A percentile compares a stretch with the other conserved stretches of the same genome.
phyloP scores from a whole-genome alignment of 2,113 vertebrate species.

The Eidolon helvum region DNA sequence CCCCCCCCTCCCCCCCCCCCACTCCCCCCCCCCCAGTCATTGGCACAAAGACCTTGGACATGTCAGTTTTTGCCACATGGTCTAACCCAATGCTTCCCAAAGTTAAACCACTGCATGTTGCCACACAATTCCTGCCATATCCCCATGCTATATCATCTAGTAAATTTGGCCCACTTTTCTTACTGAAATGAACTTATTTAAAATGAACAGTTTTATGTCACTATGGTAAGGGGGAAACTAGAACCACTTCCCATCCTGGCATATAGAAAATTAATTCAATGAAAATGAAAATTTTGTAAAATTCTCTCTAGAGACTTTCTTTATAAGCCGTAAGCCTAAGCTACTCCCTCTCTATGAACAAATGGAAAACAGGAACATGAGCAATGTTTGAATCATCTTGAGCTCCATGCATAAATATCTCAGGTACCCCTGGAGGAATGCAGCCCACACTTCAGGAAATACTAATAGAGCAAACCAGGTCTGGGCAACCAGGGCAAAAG shows the following conservation, averaged over 20 bases:
- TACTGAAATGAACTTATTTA: neutral
- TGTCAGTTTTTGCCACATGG: neutral
- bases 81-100: neutral
- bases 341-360: neutral
- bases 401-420: neutral
- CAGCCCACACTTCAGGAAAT: neutral
- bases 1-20: neutral
- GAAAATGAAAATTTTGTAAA: neutral
- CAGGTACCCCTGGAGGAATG: neutral
- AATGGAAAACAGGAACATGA: neutral
- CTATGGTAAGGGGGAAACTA: neutral
- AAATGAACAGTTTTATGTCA: neutral
- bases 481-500: neutral
- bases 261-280: neutral
- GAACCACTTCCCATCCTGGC: neutral
- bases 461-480: neutral
- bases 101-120: neutral
- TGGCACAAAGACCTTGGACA: neutral
- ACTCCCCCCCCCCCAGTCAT: neutral
- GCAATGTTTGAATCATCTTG: neutral
- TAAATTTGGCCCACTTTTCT: neutral
- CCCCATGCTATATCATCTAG: neutral
- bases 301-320: neutral
- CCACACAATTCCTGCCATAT: neutral
- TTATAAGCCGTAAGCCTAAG: neutral